phyloP scores from a whole-genome alignment of 2,888 invertebrate species.

The Heteropelma amictum region DNA sequence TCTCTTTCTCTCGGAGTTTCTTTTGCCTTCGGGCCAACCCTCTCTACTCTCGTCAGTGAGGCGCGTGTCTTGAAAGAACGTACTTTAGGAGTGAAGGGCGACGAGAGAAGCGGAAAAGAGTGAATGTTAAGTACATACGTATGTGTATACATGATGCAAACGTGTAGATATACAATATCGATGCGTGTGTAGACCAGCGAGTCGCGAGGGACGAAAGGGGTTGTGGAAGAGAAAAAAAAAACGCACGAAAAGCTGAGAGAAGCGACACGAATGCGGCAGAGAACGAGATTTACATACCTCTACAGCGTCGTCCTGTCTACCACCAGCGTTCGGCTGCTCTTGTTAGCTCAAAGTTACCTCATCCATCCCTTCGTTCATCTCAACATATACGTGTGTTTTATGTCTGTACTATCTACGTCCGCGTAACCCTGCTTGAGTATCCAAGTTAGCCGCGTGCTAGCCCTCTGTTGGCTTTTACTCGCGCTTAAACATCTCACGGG shows the following conservation, averaged over 20 bases:
- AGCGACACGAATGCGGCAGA: slow-evolving; percentile 64
- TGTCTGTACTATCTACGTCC: slow-evolving; percentile 10
- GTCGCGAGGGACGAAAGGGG: slow-evolving; percentile 26
- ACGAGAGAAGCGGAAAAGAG: slow-evolving; percentile 53
- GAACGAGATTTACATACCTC: slow-evolving; percentile 69
- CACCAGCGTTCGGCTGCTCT: slow-evolving; percentile 64
- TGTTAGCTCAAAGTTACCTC: slow-evolving; percentile 74
- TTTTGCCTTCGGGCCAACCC: slow-evolving; percentile 31
- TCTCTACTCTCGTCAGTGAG: slow-evolving; percentile 32
- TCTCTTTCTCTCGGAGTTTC: too few species aligned
- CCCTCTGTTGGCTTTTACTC: slow-evolving; percentile 65
- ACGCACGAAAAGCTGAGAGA: slow-evolving; percentile 47
- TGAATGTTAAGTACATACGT: background rate
- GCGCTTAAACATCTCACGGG: slow-evolving; percentile 65
- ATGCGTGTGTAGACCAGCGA: slow-evolving; percentile 16
- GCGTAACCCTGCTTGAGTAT: background rate
- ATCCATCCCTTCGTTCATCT: slow-evolving; percentile 63
- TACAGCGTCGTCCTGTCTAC: slow-evolving; percentile 45
- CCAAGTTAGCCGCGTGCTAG: background rate
- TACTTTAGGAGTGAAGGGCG: slow-evolving; percentile 61
- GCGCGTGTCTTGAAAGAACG: slow-evolving; percentile 65
- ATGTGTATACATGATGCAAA: background rate
- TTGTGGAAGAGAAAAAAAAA: background rate
- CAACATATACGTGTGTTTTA: too few species aligned
- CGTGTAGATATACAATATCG: background rate